These are phyloP conservation scores for Pelecanus crispus DNA, from an alignment of 2,113 vertebrate genomes.

Conservation along the genomic window DNA sequence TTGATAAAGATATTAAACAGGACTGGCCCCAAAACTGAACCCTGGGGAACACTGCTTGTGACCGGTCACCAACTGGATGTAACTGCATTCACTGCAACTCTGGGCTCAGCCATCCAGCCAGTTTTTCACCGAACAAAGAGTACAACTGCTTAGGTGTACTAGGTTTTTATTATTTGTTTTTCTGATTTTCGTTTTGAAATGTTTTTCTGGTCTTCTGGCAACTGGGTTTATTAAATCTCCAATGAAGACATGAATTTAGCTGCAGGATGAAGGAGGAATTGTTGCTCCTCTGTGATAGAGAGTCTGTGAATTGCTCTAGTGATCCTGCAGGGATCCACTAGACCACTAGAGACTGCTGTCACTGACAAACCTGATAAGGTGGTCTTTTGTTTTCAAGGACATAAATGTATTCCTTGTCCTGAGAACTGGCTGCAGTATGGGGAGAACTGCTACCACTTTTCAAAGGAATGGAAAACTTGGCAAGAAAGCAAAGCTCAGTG, in stretches of 20 bases:
- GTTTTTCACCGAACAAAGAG: no score
- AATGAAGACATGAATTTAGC: neutral
- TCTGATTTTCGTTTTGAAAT: neutral
- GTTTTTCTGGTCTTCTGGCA: neutral
- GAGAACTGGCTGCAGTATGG: slow-evolving; percentile 58
- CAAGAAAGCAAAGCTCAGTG: slow-evolving; percentile 43
- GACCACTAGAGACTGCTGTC: neutral
- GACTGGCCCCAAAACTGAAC: no score
- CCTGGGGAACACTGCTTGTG: no score
- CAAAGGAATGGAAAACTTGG: slow-evolving; percentile 39
- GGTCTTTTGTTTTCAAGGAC: neutral
- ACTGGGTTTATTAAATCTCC: neutral
- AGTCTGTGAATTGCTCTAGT: neutral
- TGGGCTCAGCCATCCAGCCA: no score
- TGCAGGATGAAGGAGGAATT: neutral
- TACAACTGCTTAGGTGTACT: no score
- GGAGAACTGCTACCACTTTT: slow-evolving; percentile 54
- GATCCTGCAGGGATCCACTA: neutral
- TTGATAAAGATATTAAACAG: no score
- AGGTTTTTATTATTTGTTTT: neutral
- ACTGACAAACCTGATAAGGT: neutral
- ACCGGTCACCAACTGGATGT: no score
- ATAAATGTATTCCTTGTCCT: slow-evolving; percentile 52
- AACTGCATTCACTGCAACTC: no score
- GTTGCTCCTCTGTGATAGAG: neutral